Base-by-base conservation (phyloP, 2,888 invertebrate genomes). In the Autographa gamma region DNA sequence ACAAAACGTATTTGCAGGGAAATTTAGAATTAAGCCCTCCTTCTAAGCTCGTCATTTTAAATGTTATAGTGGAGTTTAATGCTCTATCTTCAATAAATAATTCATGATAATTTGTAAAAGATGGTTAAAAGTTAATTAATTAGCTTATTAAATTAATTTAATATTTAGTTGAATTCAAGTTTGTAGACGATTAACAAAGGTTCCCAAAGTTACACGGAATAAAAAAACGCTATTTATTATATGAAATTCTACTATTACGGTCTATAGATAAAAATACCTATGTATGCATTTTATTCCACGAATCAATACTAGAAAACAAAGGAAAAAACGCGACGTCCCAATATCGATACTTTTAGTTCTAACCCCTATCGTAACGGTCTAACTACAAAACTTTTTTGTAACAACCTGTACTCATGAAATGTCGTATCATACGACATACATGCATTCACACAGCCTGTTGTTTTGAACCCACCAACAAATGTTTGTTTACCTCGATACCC, bases 401-500 rank as follows among this genome's bases (percentile, higher is more conserved):
- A 16, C 66, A 34, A 48, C 63, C 54, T 79, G 76, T 77, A 60
- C 68, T 68, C 32, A 58, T 65, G 58, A 60, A 59, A 41, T 76
- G 60, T 63, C 65, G 31, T 60, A 54, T 72, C 65, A 76, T 59
- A 59, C 66, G 58, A 19, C 38, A 76, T 61, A 59, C 19, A 6
- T 5, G 31, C 71, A 67, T 60, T 75, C 60, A 68, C 59, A 70
- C 68, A 63, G 62, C 60, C 34, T 72, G 71, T 67, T 77, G 56
- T 77, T 80, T 67, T 69, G 60, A 18, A 31, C 69, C 25, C 56
- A 61, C 69, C 25, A 80, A 79, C 56, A 74, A 18, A 59, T 64
- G 58, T 60, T 75, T 80, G 75, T 81, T 80, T 82, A 80, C 58
- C 18, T 43, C 52, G 54, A 71, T 64, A 60, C 31, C 79, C 76